Evolutionary conservation across 1,140 invertebrate species (phyloP).

Genomic region (Tenebrio molitor): DNA sequence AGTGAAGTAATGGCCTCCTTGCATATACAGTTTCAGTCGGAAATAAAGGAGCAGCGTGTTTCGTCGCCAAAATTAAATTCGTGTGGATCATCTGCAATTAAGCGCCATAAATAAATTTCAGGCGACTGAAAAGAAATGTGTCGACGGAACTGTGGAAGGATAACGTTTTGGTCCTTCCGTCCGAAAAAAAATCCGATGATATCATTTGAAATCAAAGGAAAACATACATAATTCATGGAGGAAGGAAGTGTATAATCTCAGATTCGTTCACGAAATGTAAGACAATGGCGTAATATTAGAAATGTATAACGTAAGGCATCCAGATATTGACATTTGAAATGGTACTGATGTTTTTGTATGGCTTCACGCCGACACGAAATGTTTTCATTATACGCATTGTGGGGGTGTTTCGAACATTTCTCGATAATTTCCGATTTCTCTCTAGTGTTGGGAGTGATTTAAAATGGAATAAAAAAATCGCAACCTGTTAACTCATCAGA

Average conservation of each 20-base stretch:
- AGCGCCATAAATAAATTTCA: slow-evolving; percentile 10
- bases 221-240: slow-evolving; percentile 44
- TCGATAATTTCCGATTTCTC: not conserved
- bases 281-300: slow-evolving; percentile 46
- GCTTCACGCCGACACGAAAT: slow-evolving; percentile 3
- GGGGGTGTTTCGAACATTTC: no score
- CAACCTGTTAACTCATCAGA: no score
- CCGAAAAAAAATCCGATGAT: slow-evolving; percentile 33
- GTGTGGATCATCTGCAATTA: slow-evolving; percentile 5
- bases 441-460: no score
- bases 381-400: slow-evolving; percentile 34
- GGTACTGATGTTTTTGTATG: slow-evolving; percentile 32
- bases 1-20: not conserved
- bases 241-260: slow-evolving; percentile 38
- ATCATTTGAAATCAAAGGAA: slow-evolving; percentile 19
- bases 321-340: slow-evolving; percentile 41
- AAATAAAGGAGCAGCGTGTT: slow-evolving; percentile 20
- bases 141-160: not conserved
- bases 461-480: no score
- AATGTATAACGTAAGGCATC: slow-evolving; percentile 45
- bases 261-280: slow-evolving; percentile 44
- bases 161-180: slow-evolving; percentile 3
- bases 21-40: not conserved
- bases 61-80: slow-evolving; percentile 1
- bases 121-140: not conserved